Evolutionary conservation across 23 tunicate genomes (phyloP), one percentile per base, ranked within the genome.

Genomic region (Halocynthia aurantium): DNA sequence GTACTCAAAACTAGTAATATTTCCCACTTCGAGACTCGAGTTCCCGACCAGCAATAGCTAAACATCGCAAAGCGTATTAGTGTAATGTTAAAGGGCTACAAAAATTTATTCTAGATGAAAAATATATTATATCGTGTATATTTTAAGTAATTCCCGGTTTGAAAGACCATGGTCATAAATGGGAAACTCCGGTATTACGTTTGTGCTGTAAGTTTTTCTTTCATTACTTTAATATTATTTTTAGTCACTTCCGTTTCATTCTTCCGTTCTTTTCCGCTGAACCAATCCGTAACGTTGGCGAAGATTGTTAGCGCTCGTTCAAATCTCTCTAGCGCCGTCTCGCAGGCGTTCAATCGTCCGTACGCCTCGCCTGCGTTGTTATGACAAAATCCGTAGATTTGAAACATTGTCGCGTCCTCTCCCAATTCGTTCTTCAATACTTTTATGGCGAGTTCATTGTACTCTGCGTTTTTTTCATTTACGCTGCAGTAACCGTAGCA

Each of bases 351-450:
- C 6, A 9, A 20, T 10, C 31, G 49, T 9, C 70, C 31, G 70
- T 65, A 15, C 10, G 70, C 70, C 22, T 20, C 49, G 15, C 49
- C 70, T 20, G 70, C 70, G 31, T 65, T 65, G 70, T 65, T 40
- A 15, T 65, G 19, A 15, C 70, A 65, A 15, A 20, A 49, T 15
- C 70, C 70, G 19, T 20, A 65, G 22, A 65, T 49, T 10, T 49
- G 70, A 65, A 9, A 15, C 9, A 8, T 65, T 11, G 15, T 9
- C 10, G 70, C 70, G n/a, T 65, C 19, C 22, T 65, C 31, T 65
- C 19, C 19, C 22, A 20, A 65, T 65, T 65, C 70, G 31, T 65
- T 15, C 31, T 15, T 15, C 70, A 65, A 5, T 9, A 65, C 49
- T 65, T 5, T 0, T 9, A 65, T 65, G 19, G 19, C 70, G 19